These are phyloP conservation scores for Parazoanthus swiftii DNA, from an alignment of 92 coral and sea anemone species.

Conservation along the genomic window DNA sequence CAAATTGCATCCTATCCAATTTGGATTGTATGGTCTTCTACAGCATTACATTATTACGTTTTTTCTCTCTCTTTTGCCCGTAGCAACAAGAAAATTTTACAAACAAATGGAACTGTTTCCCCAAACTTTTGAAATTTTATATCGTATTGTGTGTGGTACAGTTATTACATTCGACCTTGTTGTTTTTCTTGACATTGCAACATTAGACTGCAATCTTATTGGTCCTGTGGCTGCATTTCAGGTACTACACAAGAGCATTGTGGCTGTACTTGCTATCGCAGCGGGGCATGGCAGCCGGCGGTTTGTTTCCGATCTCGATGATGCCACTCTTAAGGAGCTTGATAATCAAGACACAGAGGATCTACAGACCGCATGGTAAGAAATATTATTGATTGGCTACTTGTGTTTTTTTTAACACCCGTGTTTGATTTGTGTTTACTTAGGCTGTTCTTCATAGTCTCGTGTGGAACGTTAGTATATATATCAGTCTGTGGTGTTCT, in stretches of 20 bases:
- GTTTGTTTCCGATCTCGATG: conserved; percentile 53
- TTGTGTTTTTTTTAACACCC: too few species aligned
- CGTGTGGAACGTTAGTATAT: too few species aligned
- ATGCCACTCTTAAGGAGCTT: conserved; percentile 46
- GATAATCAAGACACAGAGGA: conserved; percentile 56
- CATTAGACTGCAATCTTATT: not conserved
- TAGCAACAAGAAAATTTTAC: too few species aligned
- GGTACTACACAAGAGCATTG: conserved; percentile 82
- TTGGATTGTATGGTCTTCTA: too few species aligned
- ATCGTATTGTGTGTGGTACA: not conserved
- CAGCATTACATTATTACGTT: too few species aligned
- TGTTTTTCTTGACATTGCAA: not conserved
- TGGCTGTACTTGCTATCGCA: conserved; percentile 86
- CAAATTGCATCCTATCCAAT: too few species aligned
- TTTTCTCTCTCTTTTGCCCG: too few species aligned
- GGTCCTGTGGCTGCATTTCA: conserved; percentile 1
- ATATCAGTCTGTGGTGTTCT: too few species aligned
- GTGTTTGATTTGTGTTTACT: too few species aligned
- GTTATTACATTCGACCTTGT: not conserved
- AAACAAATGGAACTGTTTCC: too few species aligned
- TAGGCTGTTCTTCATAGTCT: too few species aligned
- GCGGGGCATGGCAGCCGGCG: conserved; percentile 69
- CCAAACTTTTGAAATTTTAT: not conserved
- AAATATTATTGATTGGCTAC: too few species aligned
- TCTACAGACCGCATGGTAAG: conserved; percentile 58